Evolutionary conservation across 2,888 invertebrate species (phyloP), one percentile per base, ranked within the genome.

Genomic region (Pantelozetes paolii): DNA sequence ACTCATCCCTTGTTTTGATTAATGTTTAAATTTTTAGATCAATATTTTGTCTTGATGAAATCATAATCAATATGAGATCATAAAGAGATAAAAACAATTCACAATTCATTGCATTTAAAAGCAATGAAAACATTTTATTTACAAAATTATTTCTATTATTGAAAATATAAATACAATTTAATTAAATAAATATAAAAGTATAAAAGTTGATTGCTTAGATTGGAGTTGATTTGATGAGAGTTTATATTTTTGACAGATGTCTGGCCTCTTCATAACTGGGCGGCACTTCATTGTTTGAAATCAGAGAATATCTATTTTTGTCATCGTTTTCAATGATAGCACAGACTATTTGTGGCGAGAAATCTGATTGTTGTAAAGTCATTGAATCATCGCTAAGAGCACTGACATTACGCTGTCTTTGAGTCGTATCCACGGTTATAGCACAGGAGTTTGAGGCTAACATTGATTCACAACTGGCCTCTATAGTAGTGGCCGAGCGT

Each of bases 391-490:
- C 45, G n/a, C 69, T 69, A 42, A 69, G 13, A n/a, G 42, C 9
- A 45, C 42, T 45, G 26, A 23, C 40, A 32, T n/a, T 64, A 1
- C 1, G 9, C 20, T 30, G 36, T 40, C 64, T 32, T 64, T 20
- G 64, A 3, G 13, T 36, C 20, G 15, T 30, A 23, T 28, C n/a
- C 1, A 20, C 40, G 3, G 11, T 5, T 9, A 36, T 36, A 8
- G 36, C 6, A 40, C 30, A 13, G 13, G 36, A 20, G 3, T 64
- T 42, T 1, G 45, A 20, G 15, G 28, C 45, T 13, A 69, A 1
- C 42, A 69, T 42, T 13, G 69, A 69, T 13, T 69, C 69, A 69
- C 69, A 69, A 69, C 69, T 69, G 42, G 69, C 69, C 36, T 69
- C 69, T 26, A 69, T 69, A 15, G 11, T 26, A 2, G 45, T 8